Conservation (phyloP, 2,113 vertebrate species). For the Paramisgurnus dabryanus region DNA sequence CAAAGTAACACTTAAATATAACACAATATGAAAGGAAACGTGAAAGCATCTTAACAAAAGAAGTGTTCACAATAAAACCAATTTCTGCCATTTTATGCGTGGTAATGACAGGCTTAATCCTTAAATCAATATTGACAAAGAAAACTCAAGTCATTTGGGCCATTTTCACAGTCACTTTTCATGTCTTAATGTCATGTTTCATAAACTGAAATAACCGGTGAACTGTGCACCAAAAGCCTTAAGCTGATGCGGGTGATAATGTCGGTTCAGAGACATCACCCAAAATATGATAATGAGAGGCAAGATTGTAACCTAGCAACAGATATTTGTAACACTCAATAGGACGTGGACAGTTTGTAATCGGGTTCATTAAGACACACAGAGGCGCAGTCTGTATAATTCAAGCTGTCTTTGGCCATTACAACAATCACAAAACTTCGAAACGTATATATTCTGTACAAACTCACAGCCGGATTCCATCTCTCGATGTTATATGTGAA, state of each 20-base stretch:
- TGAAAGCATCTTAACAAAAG: background rate
- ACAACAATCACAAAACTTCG: constrained; percentile 19
- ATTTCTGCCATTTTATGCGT: constrained; percentile 4
- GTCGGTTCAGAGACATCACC: constrained; percentile 13
- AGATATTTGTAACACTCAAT: constrained; percentile 15
- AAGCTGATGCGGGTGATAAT: constrained; percentile 3
- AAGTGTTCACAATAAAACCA: background rate
- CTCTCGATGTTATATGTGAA: background rate
- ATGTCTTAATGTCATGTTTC: constrained; percentile 4
- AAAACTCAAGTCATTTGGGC: background rate
- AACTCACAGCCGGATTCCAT: constrained; percentile 29
- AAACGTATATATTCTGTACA: background rate
- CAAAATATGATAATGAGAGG: constrained; percentile 23
- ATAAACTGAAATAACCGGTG: constrained; percentile 14
- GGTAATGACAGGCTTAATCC: background rate
- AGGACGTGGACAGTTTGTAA: constrained; percentile 4
- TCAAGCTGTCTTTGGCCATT: constrained; percentile 21
- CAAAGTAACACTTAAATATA: constrained; percentile 10
- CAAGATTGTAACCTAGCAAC: constrained; percentile 29
- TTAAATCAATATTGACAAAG: background rate
- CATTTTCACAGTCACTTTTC: background rate
- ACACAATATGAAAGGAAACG: background rate
- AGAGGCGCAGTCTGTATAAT: background rate
- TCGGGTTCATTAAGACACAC: background rate
- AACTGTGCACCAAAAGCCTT: constrained; percentile 23